phyloP scores from a whole-genome alignment of 2,888 invertebrate species.

The Tetragonula carbonaria region DNA sequence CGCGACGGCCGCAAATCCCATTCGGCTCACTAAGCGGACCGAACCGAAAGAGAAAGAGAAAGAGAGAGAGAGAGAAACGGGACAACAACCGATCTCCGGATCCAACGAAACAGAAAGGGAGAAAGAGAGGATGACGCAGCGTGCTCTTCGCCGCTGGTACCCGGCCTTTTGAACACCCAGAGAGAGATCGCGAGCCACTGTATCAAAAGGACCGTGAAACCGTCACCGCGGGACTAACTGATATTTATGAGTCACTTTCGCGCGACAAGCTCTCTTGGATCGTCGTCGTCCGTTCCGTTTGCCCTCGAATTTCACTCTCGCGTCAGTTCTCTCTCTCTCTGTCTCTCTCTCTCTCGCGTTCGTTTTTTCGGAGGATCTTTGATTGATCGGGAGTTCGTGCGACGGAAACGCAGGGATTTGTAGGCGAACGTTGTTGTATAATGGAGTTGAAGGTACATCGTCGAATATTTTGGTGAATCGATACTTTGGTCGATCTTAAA shows the following conservation, averaged over 20 bases:
- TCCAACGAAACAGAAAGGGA: not conserved
- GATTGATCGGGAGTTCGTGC: not conserved
- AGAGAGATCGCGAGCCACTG: slow-evolving; percentile 58
- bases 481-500: too few species aligned
- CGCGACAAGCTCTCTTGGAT: slow-evolving; percentile 49
- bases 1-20: slow-evolving; percentile 78
- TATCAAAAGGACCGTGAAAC: slow-evolving; percentile 64
- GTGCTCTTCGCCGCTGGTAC: slow-evolving; percentile 35
- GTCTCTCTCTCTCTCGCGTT: too few species aligned
- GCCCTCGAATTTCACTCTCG: not conserved
- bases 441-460: too few species aligned
- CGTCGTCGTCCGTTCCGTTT: not conserved
- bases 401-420: not conserved
- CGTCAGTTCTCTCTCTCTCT: not conserved
- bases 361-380: not conserved
- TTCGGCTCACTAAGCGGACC: slow-evolving; percentile 64
- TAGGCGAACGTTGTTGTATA: not conserved
- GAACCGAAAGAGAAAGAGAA: slow-evolving; percentile 38
- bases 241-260: slow-evolving; percentile 68
- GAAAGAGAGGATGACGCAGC: slow-evolving; percentile 42
- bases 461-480: too few species aligned
- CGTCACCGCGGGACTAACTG: slow-evolving; percentile 61
- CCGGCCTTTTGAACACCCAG: slow-evolving; percentile 57
- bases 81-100: slow-evolving; percentile 42
- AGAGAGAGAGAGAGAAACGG: slow-evolving; percentile 48